Conservation (phyloP, 2,888 invertebrate genomes). For the Pediacus dermestoides region DNA sequence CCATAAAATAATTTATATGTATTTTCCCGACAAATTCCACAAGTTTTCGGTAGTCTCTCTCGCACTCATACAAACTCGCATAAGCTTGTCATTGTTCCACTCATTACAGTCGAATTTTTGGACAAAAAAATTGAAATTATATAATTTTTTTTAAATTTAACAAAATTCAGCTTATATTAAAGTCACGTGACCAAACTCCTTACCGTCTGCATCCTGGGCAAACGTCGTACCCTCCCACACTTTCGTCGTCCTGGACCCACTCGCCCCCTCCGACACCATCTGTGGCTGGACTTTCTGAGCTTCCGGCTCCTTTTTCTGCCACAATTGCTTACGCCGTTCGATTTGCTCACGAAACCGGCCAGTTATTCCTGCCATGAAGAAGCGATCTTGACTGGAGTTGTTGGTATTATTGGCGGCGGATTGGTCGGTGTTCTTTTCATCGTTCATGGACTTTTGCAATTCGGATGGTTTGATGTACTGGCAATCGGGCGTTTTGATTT, state of each 20-base stretch:
- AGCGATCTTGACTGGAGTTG: slow-evolving; percentile 27
- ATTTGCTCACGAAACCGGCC: slow-evolving; percentile 84
- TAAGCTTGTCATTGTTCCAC: too few species aligned
- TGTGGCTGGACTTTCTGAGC: slow-evolving; percentile 4
- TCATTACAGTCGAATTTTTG: too few species aligned
- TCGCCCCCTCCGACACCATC: slow-evolving; percentile 27
- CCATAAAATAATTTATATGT: too few species aligned
- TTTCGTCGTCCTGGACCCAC: slow-evolving; percentile 32
- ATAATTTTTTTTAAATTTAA: too few species aligned
- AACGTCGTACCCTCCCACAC: slow-evolving; percentile 82
- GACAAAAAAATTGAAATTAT: too few species aligned
- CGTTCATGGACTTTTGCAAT: slow-evolving; percentile 51
- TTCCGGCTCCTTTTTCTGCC: slow-evolving; percentile 73
- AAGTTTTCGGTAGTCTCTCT: too few species aligned
- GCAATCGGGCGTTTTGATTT: slow-evolving; percentile 43
- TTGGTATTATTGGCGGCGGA: slow-evolving; percentile 66
- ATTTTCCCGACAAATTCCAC: too few species aligned
- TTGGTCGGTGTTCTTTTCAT: slow-evolving; percentile 47
- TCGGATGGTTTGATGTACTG: slow-evolving; percentile 37
- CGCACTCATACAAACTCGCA: too few species aligned
- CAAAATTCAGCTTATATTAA: too few species aligned
- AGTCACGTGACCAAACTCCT: too few species aligned
- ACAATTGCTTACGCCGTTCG: slow-evolving; percentile 87
- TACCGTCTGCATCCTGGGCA: slow-evolving; percentile 84
- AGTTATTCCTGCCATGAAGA: slow-evolving; percentile 47